phyloP scores from a whole-genome alignment of 2,888 invertebrate species.

The Drosophila meridiana region DNA sequence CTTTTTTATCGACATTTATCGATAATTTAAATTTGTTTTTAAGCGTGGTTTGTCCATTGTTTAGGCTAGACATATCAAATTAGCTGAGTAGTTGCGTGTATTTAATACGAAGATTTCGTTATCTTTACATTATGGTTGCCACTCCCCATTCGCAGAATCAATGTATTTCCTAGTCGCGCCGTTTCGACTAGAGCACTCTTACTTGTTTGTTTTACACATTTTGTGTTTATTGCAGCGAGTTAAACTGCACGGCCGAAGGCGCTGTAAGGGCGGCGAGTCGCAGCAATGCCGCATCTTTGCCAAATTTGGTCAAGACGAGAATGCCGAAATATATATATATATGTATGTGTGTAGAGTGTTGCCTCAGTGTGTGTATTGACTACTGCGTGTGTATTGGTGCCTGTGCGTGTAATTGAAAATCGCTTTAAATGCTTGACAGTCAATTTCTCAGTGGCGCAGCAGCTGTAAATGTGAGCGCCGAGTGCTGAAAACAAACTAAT shows the following conservation, averaged over 20 bases:
- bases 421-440: slow-evolving; percentile 65
- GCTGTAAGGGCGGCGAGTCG: slow-evolving; percentile 2
- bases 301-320: slow-evolving; percentile 67
- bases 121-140: too few species aligned
- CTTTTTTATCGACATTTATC: too few species aligned
- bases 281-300: slow-evolving; percentile 35
- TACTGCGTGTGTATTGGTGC: slow-evolving; percentile 16
- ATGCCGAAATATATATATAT: slow-evolving; percentile 6
- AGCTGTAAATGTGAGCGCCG: slow-evolving; percentile 51
- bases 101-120: too few species aligned
- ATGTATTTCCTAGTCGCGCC: too few species aligned
- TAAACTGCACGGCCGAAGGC: slow-evolving; percentile 43
- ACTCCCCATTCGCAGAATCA: too few species aligned
- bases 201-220: slow-evolving; percentile 58
- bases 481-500: slow-evolving; percentile 42
- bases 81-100: too few species aligned
- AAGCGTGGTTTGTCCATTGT: too few species aligned
- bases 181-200: too few species aligned
- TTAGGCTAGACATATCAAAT: too few species aligned
- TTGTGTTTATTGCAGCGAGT: slow-evolving; percentile 69
- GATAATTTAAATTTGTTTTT: too few species aligned
- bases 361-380: slow-evolving; percentile 5
- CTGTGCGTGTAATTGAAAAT: slow-evolving; percentile 56
- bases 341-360: neutral
- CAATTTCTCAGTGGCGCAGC: slow-evolving; percentile 61